phyloP scores from a whole-genome alignment of 2,113 vertebrate genomes.

The Aptenodytes patagonicus region DNA sequence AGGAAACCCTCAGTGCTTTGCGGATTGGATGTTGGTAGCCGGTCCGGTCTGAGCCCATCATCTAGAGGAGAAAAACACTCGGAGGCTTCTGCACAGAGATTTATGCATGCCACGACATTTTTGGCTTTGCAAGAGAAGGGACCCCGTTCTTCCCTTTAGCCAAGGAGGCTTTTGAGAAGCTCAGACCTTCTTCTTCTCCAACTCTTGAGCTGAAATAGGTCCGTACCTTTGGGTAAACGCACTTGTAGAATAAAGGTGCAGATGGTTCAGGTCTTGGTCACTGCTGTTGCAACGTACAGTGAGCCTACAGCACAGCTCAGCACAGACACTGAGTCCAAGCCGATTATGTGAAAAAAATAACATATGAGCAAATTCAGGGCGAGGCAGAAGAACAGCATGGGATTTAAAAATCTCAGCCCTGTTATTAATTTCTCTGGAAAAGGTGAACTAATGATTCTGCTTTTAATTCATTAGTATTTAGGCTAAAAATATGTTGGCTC shows the following conservation, averaged over 20 bases:
- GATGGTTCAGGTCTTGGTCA: neutral
- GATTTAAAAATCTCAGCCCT: slow-evolving; percentile 38
- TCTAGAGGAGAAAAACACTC: neutral
- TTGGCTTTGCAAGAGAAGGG: neutral
- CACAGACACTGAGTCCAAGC: neutral
- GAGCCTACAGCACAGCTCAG: neutral
- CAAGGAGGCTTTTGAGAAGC: neutral
- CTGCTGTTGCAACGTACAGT: neutral
- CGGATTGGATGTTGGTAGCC: neutral
- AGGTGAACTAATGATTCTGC: slow-evolving; percentile 8
- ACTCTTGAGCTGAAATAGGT: neutral
- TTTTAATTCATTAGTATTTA: slow-evolving; percentile 45
- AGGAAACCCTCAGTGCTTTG: neutral
- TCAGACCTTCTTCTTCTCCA: neutral
- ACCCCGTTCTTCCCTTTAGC: neutral
- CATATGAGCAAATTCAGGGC: neutral
- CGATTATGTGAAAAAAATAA: neutral
- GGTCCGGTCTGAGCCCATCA: neutral
- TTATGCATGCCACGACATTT: neutral
- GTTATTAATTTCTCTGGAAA: slow-evolving; percentile 39
- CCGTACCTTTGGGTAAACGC: neutral
- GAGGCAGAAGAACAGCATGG: neutral
- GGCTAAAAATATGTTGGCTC: slow-evolving; percentile 8
- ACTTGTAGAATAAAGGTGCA: neutral
- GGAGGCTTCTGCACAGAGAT: neutral